These are phyloP conservation scores for Drosophila kokeensis DNA, from an alignment of 2,888 invertebrate genomes.

Conservation along the genomic window DNA sequence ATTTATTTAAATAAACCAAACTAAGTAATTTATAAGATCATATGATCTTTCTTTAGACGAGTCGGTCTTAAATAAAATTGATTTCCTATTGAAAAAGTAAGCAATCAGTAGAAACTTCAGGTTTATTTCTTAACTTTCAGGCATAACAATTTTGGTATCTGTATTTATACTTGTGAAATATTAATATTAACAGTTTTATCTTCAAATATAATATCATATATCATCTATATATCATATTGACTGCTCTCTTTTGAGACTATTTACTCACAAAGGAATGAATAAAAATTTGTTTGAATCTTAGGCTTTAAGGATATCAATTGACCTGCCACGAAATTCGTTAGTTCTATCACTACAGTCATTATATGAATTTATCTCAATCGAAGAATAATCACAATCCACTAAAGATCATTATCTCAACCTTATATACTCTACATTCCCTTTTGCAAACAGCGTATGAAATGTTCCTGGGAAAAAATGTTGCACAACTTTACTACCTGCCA, in stretches of 20 bases:
- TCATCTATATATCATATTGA: neutral
- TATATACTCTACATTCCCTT: neutral
- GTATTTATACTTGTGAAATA: neutral
- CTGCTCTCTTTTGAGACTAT: neutral
- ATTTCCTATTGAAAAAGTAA: neutral
- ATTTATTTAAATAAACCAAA: neutral
- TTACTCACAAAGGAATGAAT: neutral
- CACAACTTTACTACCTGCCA: conserved; percentile 76
- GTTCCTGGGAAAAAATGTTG: conserved; percentile 81
- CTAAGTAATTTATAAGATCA: neutral
- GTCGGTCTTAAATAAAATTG: neutral
- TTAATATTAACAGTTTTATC: neutral
- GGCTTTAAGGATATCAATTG: neutral
- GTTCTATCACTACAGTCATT: neutral
- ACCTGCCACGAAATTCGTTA: neutral
- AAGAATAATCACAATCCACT: neutral
- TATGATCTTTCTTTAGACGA: neutral
- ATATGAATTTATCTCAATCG: neutral
- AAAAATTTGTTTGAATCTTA: neutral
- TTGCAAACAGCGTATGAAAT: conserved; percentile 26
- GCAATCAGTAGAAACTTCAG: neutral
- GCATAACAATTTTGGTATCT: neutral
- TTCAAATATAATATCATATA: neutral
- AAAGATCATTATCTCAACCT: neutral
- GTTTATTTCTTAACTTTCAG: neutral